A percentile compares a stretch with the other conserved stretches of the same genome.
Conservation (phyloP, 2,888 invertebrate species). For the Tenthredo livida region DNA sequence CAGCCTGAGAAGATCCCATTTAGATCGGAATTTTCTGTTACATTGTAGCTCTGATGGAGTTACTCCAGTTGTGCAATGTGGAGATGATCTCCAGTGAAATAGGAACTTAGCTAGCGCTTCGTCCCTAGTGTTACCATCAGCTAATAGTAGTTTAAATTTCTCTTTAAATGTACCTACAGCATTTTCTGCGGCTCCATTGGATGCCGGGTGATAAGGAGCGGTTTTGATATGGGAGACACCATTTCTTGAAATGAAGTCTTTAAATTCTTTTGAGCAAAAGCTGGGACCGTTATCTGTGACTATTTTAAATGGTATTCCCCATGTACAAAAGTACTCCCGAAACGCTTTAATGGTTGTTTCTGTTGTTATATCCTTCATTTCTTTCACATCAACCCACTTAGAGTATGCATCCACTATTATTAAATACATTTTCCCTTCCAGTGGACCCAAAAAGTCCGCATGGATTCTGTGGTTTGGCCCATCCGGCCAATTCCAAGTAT, state of each 20-base stretch:
- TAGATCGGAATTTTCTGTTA: slow-evolving; percentile 41
- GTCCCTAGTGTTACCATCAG: background rate
- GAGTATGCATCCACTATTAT: slow-evolving; percentile 60
- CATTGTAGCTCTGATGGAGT: slow-evolving; percentile 51
- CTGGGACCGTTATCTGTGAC: slow-evolving; percentile 54
- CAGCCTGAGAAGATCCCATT: slow-evolving; percentile 37
- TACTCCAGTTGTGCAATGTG: slow-evolving; percentile 55
- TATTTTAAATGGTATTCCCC: slow-evolving; percentile 50
- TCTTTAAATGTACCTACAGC: slow-evolving; percentile 55
- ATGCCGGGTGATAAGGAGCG: slow-evolving; percentile 36
- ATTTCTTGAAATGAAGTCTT: slow-evolving; percentile 46
- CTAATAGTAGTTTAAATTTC: slow-evolving; percentile 56
- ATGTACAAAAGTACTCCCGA: slow-evolving; percentile 42
- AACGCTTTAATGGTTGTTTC: slow-evolving; percentile 34
- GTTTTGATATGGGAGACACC: slow-evolving; percentile 53
- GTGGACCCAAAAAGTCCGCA: slow-evolving; percentile 52
- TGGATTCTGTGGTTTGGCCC: slow-evolving; percentile 42
- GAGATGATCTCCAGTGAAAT: slow-evolving; percentile 54
- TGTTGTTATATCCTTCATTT: background rate
- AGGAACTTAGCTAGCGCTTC: slow-evolving; percentile 28
- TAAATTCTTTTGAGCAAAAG: slow-evolving; percentile 51
- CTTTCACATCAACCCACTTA: slow-evolving; percentile 60
- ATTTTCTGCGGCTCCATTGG: slow-evolving; percentile 50
- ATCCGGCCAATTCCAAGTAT: slow-evolving; percentile 47
- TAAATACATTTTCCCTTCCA: slow-evolving; percentile 54